phyloP scores from a whole-genome alignment of 2,113 vertebrate genomes.

The Zosterops japonicus region DNA sequence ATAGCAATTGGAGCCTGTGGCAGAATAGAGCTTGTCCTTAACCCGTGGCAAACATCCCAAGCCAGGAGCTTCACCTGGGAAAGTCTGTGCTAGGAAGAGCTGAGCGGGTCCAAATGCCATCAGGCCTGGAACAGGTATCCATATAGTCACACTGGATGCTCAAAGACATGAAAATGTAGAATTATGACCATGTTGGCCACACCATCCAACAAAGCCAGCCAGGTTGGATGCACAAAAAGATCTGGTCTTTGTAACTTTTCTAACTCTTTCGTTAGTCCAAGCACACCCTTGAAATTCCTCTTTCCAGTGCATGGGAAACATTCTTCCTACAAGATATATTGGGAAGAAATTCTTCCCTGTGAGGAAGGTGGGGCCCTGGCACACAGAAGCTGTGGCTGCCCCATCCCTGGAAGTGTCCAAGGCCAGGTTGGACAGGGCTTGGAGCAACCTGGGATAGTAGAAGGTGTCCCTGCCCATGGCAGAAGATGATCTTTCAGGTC shows the following conservation, averaged over 20 bases:
- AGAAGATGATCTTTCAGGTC: background rate
- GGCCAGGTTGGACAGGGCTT: accelerated
- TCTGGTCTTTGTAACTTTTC: background rate
- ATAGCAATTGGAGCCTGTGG: background rate
- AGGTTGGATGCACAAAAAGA: background rate
- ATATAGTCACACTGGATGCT: background rate
- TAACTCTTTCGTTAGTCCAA: background rate
- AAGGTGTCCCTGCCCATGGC: background rate
- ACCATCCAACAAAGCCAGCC: background rate
- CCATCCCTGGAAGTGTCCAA: background rate
- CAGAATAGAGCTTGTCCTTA: background rate
- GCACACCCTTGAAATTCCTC: background rate
- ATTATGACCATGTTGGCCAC: background rate
- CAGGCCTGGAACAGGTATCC: background rate
- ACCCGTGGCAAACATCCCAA: background rate
- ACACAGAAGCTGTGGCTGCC: background rate
- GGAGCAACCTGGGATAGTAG: accelerated
- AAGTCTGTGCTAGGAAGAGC: background rate
- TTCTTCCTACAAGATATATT: background rate
- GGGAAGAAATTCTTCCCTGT: background rate
- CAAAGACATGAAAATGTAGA: background rate
- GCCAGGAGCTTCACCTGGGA: background rate
- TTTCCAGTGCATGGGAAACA: background rate
- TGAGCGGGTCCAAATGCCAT: background rate
- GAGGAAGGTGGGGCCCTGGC: accelerated